Evolutionary conservation across 2,113 vertebrate species (phyloP).

Genomic region (Stictonetta naevosa): DNA sequence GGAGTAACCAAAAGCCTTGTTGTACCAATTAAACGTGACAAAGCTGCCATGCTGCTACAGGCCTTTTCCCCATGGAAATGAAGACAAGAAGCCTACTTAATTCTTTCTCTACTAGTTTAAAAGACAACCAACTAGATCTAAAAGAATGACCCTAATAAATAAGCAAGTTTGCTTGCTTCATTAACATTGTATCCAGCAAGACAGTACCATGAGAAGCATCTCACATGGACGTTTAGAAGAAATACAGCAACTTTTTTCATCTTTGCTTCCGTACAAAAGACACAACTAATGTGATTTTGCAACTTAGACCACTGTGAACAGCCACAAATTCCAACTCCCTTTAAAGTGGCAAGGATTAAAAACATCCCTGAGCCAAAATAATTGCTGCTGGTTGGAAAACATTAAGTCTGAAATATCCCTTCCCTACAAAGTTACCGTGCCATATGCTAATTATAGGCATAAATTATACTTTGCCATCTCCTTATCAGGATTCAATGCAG

Average conservation of each 20-base stretch:
- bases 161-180: not conserved
- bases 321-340: not conserved
- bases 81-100: slow-evolving; percentile 1
- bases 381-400: not conserved
- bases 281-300: not conserved
- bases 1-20: slow-evolving; percentile 26
- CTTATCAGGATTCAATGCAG: not conserved
- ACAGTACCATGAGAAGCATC: not conserved
- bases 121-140: not conserved
- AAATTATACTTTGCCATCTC: not conserved
- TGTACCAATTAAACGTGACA: slow-evolving; percentile 14
- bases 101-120: slow-evolving; percentile 29
- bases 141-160: not conserved
- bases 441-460: not conserved
- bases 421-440: not conserved
- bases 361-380: not conserved
- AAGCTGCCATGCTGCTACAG: not conserved
- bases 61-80: slow-evolving; percentile 10
- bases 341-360: not conserved
- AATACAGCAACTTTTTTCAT: not conserved
- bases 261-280: not conserved
- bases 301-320: not conserved
- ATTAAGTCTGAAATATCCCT: not conserved
- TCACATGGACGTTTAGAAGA: not conserved
- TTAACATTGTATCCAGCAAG: not conserved